Percentiles rank a stretch among this genome's conserved stretches.
phyloP scores from a whole-genome alignment of 2,797 vertebrate genomes.

The Microctenopoma stevenorrisi region DNA sequence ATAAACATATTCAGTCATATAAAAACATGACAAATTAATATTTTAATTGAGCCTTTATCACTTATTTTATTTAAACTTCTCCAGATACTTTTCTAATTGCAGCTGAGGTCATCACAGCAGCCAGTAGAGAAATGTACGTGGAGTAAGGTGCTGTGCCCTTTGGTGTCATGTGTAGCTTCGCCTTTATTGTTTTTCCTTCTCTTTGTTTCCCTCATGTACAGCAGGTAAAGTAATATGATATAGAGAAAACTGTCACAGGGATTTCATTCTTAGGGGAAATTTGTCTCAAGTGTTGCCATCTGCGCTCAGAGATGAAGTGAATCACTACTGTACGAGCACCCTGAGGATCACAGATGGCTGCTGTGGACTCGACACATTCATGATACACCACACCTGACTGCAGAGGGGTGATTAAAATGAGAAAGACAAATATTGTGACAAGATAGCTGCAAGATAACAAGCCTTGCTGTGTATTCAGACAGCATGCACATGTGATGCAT shows the following conservation, averaged over 20 bases:
- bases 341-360: constrained; percentile 38
- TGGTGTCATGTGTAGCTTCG: not conserved
- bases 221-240: constrained; percentile 21
- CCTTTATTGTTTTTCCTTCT: not conserved
- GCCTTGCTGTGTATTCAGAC: not conserved
- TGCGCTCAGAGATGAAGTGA: constrained; percentile 30
- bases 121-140: constrained; percentile 7
- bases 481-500: not conserved
- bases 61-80: not conserved
- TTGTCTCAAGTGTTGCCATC: constrained; percentile 19
- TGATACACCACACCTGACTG: constrained; percentile 9
- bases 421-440: constrained; percentile 1
- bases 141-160: constrained; percentile 16
- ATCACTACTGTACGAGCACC: constrained; percentile 22
- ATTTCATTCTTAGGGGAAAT: constrained; percentile 9
- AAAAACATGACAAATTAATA: no score
- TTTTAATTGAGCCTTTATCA: not conserved
- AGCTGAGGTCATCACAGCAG: constrained; percentile 14
- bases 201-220: not conserved
- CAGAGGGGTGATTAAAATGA: not conserved
- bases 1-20: no score
- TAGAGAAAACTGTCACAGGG: constrained; percentile 24
- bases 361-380: constrained; percentile 23
- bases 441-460: not conserved
- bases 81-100: constrained; percentile 1